These are phyloP conservation scores for Pipistrellus nathusii DNA, from an alignment of 2,797 vertebrate species.

Conservation along the genomic window DNA sequence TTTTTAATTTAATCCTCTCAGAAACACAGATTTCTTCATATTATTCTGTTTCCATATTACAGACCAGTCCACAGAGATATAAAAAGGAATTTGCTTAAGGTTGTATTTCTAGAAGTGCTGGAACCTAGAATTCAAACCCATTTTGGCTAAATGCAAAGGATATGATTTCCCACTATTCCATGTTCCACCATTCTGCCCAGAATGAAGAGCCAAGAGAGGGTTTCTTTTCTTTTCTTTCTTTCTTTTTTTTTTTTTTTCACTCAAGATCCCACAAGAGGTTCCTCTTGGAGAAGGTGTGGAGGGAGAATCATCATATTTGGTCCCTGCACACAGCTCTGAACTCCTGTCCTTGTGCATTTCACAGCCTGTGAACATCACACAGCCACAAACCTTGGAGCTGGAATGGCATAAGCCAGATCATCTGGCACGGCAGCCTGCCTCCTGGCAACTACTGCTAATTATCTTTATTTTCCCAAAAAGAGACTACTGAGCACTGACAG, in stretches of 20 bases:
- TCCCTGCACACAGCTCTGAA: neutral
- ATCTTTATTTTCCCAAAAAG: constrained; percentile 30
- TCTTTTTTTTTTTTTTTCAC: neutral
- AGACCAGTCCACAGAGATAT: neutral
- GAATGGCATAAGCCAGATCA: neutral
- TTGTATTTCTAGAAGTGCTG: neutral
- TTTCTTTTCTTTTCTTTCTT: neutral
- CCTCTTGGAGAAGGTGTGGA: neutral
- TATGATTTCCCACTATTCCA: neutral
- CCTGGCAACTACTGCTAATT: neutral
- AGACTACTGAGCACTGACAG: neutral
- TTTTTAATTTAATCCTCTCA: neutral
- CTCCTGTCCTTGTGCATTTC: constrained; percentile 24
- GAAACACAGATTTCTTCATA: neutral
- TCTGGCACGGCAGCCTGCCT: neutral
- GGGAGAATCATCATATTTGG: neutral
- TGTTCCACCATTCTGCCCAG: neutral
- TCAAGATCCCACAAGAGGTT: neutral
- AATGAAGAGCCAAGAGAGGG: neutral
- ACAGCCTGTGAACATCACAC: neutral
- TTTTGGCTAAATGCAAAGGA: neutral
- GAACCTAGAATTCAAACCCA: constrained; percentile 22
- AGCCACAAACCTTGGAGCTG: neutral
- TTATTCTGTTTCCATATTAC: constrained; percentile 1
- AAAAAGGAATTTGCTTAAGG: neutral